Evolutionary conservation across 2,888 invertebrate genomes (phyloP), one percentile per base, ranked within the genome.

Genomic region (Napeogenes inachia): DNA sequence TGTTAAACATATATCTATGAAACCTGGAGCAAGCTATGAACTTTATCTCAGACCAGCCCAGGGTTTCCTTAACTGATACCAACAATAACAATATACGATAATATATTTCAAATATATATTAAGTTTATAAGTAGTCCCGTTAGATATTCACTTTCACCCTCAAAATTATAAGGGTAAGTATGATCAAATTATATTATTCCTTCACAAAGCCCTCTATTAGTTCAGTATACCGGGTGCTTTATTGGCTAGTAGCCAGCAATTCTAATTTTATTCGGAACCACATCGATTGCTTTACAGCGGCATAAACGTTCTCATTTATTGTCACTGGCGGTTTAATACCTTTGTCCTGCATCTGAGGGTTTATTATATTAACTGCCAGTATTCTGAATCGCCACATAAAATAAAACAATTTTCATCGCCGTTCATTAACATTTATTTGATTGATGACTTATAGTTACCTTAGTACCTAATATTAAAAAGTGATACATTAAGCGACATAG

Each of bases 231-330:
- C 72, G 77, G 75, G 75, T 78, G 73, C 80, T 79, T 84, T 78
- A 84, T 85, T 89, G 89, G 89, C 85, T 72, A 68, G 54, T 66
- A 76, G 85, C 89, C 88, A 88, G 82, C 76, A 79, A 77, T 83
- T 78, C 75, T 71, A 82, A 81, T 83, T 85, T 85, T 84, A 85
- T 85, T 84, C 76, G 75, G 77, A 79, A 80, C 79, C 75, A 73
- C 73, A 85, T 87, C 84, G 85, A 89, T 87, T 82, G 84, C 76
- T 88, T 87, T 85, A 88, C 80, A 78, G 78, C 75, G 72, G 72
- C 77, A 78, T 87, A 84, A 88, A 86, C 76, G 80, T 76, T 81
- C 78, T 71, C 78, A 78, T 87, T 85, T 82, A 85, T 75, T 81
- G 82, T 83, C 81, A 79, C 76, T 74, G 77, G 71, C 76, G 77